Evolutionary conservation across 1,140 invertebrate genomes (phyloP), one percentile per base, ranked within the genome.

Genomic region (Papilio xuthus): DNA sequence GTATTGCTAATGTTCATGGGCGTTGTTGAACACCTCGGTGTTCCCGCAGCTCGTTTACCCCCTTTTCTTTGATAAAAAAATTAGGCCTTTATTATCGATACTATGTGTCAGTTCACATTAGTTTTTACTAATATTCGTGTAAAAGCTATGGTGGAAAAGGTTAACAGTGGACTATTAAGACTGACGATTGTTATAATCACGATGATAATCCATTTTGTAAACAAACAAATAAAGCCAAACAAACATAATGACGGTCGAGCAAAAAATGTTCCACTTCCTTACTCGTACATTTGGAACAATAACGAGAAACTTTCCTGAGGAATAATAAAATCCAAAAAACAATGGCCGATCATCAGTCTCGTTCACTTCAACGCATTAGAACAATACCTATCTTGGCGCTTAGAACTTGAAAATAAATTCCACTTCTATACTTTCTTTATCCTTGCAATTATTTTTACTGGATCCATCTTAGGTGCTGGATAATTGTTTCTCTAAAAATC

Each of bases 301-400:
- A 41, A 75, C 37, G 71, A 41, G 73, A 32, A 37, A 56, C 23
- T 75, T 72, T 76, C 74, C 53, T 15, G 74, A 60, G 74, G 37
- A 76, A 76, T 76, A 63, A 76, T 76, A 76, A 76, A 76, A 76
- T 76, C 37, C 53, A 20, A 76, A 60, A 76, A 76, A 76, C 74
- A 76, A 76, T 37, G 32, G 74, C 74, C 74, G 74, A 76, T 76
- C 74, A 76, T 76, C 74, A 76, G 53, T 76, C 74, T 60, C 53
- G 32, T 53, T 60, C 53, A 76, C 74, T 76, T 60, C 28, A 76
- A 76, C 74, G 74, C 74, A 76, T 76, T 56, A 76, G 18, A 76
- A 76, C 74, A 76, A 76, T 76, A 76, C 74, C 71, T 76, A 41
- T 76, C 50, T 60, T 12, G n/a, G 6, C 74, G 50, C n/a, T 76